Conservation (phyloP, 2,797 vertebrate species). For the Staurois parvus region DNA sequence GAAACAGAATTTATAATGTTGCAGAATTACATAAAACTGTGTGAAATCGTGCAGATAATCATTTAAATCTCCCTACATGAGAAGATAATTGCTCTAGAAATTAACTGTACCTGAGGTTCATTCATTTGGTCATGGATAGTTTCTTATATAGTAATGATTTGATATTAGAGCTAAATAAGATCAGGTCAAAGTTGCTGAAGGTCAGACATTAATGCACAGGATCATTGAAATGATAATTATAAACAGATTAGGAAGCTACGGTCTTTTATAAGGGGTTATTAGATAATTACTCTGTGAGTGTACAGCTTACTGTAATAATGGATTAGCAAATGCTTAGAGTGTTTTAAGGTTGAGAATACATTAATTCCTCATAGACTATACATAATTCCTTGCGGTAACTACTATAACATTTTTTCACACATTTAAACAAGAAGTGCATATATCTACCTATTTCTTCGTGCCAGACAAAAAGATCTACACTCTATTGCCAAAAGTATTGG, state of each 20-base stretch:
- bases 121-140: constrained; percentile 99
- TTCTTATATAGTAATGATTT: constrained; percentile 95
- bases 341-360: constrained; percentile 78
- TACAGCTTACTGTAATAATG: constrained; percentile 91
- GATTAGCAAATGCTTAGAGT: constrained; percentile 85
- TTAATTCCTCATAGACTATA: constrained; percentile 81
- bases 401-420: background rate
- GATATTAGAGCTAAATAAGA: constrained; percentile 99
- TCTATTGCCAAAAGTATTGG: too few species aligned
- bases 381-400: constrained; percentile 67
- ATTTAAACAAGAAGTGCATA: background rate
- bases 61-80: constrained; percentile 99
- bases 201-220: constrained; percentile 96
- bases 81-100: constrained; percentile 99
- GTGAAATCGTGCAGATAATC: constrained; percentile 99
- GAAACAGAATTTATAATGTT: constrained; percentile 87
- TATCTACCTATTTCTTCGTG: too few species aligned
- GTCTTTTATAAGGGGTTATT: constrained; percentile 94
- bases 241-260: constrained; percentile 99
- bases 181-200: constrained; percentile 99
- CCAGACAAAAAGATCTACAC: background rate
- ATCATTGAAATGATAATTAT: constrained; percentile 99
- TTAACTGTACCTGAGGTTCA: constrained; percentile 99
- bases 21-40: constrained; percentile 90
- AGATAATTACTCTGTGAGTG: constrained; percentile 91